Evolutionary conservation across 2,113 vertebrate species (phyloP).

Genomic region (Delphinapterus leucas): DNA sequence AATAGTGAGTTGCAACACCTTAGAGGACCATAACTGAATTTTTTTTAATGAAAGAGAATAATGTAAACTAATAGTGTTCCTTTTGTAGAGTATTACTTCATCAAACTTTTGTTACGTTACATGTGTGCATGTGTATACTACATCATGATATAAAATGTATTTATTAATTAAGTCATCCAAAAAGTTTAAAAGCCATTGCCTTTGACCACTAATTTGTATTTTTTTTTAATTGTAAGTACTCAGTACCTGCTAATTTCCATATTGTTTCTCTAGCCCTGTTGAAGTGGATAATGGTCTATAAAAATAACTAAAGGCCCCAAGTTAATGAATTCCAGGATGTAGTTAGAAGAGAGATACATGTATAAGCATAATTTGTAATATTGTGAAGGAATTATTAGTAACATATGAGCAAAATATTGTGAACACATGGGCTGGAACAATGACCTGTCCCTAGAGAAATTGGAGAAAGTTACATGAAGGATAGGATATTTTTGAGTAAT

Average conservation of each 20-base stretch:
- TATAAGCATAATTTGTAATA: background rate
- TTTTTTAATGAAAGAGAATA: background rate
- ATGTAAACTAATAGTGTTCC: background rate
- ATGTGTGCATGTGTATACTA: background rate
- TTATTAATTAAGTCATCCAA: background rate
- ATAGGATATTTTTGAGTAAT: background rate
- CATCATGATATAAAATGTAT: background rate
- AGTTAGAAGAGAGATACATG: background rate
- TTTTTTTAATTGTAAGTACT: background rate
- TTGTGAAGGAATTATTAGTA: constrained; percentile 3
- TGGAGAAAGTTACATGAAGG: background rate
- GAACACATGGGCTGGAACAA: background rate
- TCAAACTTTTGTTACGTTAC: background rate
- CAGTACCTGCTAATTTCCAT: background rate
- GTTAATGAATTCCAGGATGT: background rate
- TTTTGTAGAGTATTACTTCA: background rate
- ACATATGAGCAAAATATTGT: background rate
- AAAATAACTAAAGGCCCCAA: background rate
- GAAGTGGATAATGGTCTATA: background rate
- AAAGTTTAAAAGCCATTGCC: background rate
- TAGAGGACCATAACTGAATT: background rate
- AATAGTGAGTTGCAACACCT: background rate
- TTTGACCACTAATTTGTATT: background rate
- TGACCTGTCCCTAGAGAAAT: background rate
- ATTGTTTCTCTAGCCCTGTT: background rate